phyloP scores from a whole-genome alignment of 2,888 invertebrate species.

The Dicranocentrus wangi region DNA sequence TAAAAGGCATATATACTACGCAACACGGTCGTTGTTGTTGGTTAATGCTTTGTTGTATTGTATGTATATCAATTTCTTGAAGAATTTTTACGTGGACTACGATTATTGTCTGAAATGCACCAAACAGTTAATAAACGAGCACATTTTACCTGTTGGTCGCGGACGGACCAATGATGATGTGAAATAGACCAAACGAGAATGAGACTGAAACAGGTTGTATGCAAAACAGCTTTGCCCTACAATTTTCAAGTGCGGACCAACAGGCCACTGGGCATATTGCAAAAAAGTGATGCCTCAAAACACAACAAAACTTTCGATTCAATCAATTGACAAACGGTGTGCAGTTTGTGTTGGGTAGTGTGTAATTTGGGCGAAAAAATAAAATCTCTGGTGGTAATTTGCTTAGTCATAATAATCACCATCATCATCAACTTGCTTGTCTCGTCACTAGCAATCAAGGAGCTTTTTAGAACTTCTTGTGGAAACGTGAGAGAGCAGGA shows the following conservation, averaged over 20 bases:
- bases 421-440: background rate
- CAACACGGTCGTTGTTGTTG: too few species aligned
- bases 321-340: conserved; percentile 20
- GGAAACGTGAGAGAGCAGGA: background rate
- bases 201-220: conserved; percentile 19
- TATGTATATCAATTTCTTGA: too few species aligned
- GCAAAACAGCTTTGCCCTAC: conserved; percentile 14
- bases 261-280: background rate
- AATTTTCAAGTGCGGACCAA: background rate
- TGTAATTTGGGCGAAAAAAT: background rate
- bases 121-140: too few species aligned
- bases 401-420: conserved; percentile 3
- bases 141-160: too few species aligned
- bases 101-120: too few species aligned
- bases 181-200: conserved; percentile 1
- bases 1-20: too few species aligned
- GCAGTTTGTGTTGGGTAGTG: background rate
- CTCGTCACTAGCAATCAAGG: background rate
- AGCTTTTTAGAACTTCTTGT: too few species aligned
- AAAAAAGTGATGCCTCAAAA: background rate
- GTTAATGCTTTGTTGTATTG: too few species aligned
- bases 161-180: too few species aligned
- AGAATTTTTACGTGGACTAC: too few species aligned
- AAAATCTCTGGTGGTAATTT: too few species aligned
- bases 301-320: conserved; percentile 23